Conservation (phyloP, 2,113 vertebrate species). For the Rutilus rutilus region DNA sequence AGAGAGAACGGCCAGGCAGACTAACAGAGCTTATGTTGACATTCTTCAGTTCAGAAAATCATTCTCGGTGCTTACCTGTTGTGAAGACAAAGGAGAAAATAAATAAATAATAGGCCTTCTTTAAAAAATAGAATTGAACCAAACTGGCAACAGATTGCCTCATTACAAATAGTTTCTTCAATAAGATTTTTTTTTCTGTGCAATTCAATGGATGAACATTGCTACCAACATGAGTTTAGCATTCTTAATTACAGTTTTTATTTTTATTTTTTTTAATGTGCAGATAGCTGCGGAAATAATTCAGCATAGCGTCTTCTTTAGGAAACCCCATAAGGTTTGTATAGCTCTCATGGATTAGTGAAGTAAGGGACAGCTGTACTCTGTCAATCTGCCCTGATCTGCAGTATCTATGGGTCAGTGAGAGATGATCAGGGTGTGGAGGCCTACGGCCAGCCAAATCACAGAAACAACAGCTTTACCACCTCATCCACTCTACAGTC, state of each 20-base stretch:
- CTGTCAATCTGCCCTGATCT: constrained; percentile 74
- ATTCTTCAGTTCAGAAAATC: background rate
- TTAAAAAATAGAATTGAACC: background rate
- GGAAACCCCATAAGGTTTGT: constrained; percentile 22
- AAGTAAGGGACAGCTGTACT: constrained; percentile 75
- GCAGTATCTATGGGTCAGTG: constrained; percentile 46
- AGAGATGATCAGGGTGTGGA: constrained; percentile 48
- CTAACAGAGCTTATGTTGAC: background rate
- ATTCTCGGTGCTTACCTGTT: constrained; percentile 42
- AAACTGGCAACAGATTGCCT: background rate
- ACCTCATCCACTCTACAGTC: constrained; percentile 61
- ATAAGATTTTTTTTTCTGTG: background rate
- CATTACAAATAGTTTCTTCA: background rate
- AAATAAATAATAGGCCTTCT: background rate
- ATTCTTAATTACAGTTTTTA: background rate
- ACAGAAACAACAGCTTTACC: constrained; percentile 59
- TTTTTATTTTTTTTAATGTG: background rate
- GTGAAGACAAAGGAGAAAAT: constrained; percentile 23
- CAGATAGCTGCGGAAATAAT: background rate
- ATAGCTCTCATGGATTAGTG: constrained; percentile 49
- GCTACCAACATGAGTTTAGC: background rate
- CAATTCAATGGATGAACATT: background rate
- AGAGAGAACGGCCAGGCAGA: constrained; percentile 50
- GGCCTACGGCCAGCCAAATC: constrained; percentile 60
- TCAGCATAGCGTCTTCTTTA: background rate